Conservation (phyloP, 1,140 invertebrate genomes). For the Pristionchus pacificus region DNA sequence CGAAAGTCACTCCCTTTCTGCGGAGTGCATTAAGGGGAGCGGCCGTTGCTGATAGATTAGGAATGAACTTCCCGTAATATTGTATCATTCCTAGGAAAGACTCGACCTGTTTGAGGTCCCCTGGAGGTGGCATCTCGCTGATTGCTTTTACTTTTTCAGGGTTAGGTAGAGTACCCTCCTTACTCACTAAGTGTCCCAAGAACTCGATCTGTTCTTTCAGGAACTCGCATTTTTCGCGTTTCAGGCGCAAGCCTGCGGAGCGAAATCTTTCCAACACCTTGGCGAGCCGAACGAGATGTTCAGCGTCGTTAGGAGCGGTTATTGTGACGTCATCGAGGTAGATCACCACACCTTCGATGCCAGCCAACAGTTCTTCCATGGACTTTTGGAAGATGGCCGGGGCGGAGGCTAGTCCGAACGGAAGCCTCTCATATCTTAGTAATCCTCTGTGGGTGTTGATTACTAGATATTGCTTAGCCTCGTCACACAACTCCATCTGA, state of each 20-base stretch:
- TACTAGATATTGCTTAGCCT: slow-evolving; percentile 34
- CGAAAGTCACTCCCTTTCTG: slow-evolving; percentile 39
- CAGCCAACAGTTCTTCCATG: slow-evolving; percentile 59
- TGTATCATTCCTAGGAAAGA: slow-evolving; percentile 56
- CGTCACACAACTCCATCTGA: slow-evolving; percentile 38
- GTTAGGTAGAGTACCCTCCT: slow-evolving; percentile 57
- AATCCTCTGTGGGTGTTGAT: slow-evolving; percentile 41
- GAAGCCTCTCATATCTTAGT: slow-evolving; percentile 49
- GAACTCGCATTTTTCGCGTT: slow-evolving; percentile 32
- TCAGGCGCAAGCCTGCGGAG: slow-evolving; percentile 25
- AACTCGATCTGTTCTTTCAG: slow-evolving; percentile 30
- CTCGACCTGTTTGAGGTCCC: slow-evolving; percentile 52
- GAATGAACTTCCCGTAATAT: slow-evolving; percentile 61
- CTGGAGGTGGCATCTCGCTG: slow-evolving; percentile 57
- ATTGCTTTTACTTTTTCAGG: slow-evolving; percentile 60
- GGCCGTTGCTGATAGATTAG: slow-evolving; percentile 55
- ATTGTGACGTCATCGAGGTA: slow-evolving; percentile 41
- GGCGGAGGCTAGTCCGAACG: slow-evolving; percentile 61
- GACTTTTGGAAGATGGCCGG: slow-evolving; percentile 62
- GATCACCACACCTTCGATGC: slow-evolving; percentile 41
- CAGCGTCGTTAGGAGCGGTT: slow-evolving; percentile 11
- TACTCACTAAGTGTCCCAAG: slow-evolving; percentile 43
- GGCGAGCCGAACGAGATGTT: slow-evolving; percentile 11
- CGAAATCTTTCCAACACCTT: slow-evolving; percentile 22
- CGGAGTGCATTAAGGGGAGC: slow-evolving; percentile 56